These are phyloP conservation scores for Lepus americanus DNA, from an alignment of 2,113 vertebrate species.

Conservation along the genomic window DNA sequence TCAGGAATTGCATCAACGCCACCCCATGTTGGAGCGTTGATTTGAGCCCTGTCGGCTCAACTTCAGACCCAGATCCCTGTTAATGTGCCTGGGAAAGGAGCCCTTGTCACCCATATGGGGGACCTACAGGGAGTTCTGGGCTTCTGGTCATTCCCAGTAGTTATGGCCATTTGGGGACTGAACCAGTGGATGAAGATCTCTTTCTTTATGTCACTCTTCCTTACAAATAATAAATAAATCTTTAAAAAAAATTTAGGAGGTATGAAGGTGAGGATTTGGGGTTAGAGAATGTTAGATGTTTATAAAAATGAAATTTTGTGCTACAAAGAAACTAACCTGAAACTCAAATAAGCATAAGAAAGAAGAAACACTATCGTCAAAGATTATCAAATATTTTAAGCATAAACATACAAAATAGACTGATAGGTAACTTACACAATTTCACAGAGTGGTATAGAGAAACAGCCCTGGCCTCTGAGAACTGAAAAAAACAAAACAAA, in stretches of 20 bases:
- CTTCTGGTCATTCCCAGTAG: no score
- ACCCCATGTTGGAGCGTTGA: no score
- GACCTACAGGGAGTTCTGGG: no score
- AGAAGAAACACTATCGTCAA: slow-evolving; percentile 24
- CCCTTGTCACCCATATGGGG: no score
- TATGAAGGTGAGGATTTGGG: not conserved
- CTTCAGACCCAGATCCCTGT: no score
- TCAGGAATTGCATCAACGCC: no score
- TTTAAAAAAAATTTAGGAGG: not conserved
- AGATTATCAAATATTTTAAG: slow-evolving; percentile 17
- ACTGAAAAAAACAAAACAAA: not conserved
- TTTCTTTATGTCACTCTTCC: no score
- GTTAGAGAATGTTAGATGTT: not conserved
- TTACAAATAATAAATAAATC: no score
- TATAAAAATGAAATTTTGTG: slow-evolving; percentile 57
- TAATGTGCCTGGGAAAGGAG: no score
- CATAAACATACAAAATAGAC: not conserved
- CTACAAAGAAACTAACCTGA: slow-evolving; percentile 63
- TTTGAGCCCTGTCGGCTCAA: no score
- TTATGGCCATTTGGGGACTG: no score
- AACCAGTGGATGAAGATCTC: no score
- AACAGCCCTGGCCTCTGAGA: not conserved
- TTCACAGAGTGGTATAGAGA: not conserved
- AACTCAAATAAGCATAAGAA: slow-evolving; percentile 16
- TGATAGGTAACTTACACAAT: not conserved